Evolutionary conservation across 1,140 invertebrate genomes (phyloP).

Genomic region (Brachionus sp.): DNA sequence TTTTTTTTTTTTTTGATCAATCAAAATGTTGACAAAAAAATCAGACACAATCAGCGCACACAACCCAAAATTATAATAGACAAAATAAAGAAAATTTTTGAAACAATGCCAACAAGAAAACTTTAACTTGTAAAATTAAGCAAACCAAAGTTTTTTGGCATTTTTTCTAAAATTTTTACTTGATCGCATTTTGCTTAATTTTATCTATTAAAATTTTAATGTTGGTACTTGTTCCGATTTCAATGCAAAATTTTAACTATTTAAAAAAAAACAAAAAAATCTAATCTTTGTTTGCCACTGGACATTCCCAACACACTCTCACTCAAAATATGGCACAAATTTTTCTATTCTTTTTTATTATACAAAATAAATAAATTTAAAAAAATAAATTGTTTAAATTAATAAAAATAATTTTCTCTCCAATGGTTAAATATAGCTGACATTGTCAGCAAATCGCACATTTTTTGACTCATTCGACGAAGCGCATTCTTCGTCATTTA

Average conservation of each 20-base stretch:
- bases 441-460: slow-evolving; percentile 43
- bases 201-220: slow-evolving; percentile 37
- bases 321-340: neutral
- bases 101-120: slow-evolving; percentile 32
- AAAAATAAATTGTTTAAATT: neutral
- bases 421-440: slow-evolving; percentile 32
- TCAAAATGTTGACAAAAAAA: slow-evolving; percentile 18
- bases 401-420: neutral
- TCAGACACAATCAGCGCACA: neutral
- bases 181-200: slow-evolving; percentile 26
- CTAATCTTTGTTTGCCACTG: neutral
- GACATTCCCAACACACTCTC: neutral
- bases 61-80: slow-evolving; percentile 8
- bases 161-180: neutral
- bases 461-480: slow-evolving; percentile 38
- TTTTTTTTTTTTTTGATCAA: neutral
- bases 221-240: neutral
- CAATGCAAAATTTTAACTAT: neutral
- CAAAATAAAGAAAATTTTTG: neutral
- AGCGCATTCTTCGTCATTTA: neutral
- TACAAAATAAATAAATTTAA: slow-evolving; percentile 8
- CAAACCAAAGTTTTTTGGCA: neutral
- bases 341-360: neutral
- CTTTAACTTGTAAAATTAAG: slow-evolving; percentile 27
- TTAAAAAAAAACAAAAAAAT: slow-evolving; percentile 37